These are phyloP conservation scores for Trachelus tabidus DNA, from an alignment of 2,888 invertebrate genomes.

Conservation along the genomic window DNA sequence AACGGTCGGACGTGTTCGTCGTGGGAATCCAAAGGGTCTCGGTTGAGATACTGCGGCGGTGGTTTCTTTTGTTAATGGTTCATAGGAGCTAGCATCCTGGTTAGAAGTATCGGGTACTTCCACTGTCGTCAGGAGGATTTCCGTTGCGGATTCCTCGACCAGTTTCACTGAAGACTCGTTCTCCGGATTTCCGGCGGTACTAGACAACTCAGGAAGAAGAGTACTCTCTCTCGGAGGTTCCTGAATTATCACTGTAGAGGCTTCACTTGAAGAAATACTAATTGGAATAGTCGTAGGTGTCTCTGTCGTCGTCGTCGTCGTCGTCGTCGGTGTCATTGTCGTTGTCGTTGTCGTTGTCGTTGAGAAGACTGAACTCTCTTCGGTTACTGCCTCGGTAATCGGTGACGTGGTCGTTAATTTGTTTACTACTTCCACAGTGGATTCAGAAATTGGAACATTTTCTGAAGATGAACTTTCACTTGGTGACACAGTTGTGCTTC, in stretches of 20 bases:
- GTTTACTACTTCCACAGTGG: background rate
- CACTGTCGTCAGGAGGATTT: slow-evolving; percentile 50
- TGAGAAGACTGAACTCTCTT: slow-evolving; percentile 20
- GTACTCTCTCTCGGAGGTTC: background rate
- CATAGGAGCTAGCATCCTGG: background rate
- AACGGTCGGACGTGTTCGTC: slow-evolving; percentile 64
- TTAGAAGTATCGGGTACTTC: slow-evolving; percentile 28
- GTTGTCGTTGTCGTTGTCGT: slow-evolving; percentile 12
- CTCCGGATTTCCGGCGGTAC: background rate
- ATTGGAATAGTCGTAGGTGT: background rate
- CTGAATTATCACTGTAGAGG: background rate
- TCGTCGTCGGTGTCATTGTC: slow-evolving; percentile 1
- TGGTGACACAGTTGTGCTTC: slow-evolving; percentile 49
- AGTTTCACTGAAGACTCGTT: slow-evolving; percentile 38
- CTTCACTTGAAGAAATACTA: background rate
- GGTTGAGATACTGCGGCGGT: slow-evolving; percentile 67
- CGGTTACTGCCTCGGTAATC: slow-evolving; percentile 22
- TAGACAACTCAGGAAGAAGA: background rate
- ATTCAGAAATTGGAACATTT: background rate
- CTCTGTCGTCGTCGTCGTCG: slow-evolving; percentile 14
- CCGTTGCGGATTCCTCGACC: slow-evolving; percentile 56
- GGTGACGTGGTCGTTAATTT: background rate
- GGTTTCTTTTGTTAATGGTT: slow-evolving; percentile 19
- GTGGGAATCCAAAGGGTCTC: slow-evolving; percentile 69
- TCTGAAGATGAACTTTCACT: background rate